Evolutionary conservation across 2,113 vertebrate species (phyloP), one percentile per base, ranked within the genome.

Genomic region (Odontophorus gujanensis): DNA sequence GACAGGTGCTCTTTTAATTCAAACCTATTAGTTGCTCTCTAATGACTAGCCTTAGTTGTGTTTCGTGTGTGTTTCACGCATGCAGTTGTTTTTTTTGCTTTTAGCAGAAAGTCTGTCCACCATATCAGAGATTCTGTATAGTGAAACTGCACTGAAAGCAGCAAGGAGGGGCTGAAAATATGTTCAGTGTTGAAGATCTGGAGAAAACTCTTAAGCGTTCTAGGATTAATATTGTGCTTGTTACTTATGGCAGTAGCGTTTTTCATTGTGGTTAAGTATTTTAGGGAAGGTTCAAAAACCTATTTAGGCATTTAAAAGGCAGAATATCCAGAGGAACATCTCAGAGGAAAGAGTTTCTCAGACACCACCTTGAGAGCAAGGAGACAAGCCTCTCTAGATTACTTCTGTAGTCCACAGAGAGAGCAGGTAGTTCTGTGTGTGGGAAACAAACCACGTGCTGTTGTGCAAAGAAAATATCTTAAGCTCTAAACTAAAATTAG

Each of bases 1-100:
- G 99, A 99, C 98, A 99, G 99, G 99, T 99, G 96, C 81, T 83
- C 86, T 73, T 94, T 81, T 50, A 38, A 42, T 80, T 94, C 78
- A 38, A 48, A 36, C 48, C 30, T 63, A 9, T 77, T 45, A 74
- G 8, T 73, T 92, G 9, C 59, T 91, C n/a, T 68, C 45, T 85
- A 62, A 26, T 92, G 81, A 75, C 40, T 12, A 38, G n/a, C 22
- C 30, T 34, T 50, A 3, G 11, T 68, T 88, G 66, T 72, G 30
- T 84, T 85, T 68, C 16, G 9, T 14, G 22, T 53, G 8, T 79
- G 58, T 14, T 48, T 68, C 2, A 0, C 43, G 32, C 30, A 15
- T 5, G 50, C 66, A 20, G 53, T 13, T 34, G 63, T 62, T 7
- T 18, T 32, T 57, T 57, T 55, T 43, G 5, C 7, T 43, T 43